These are phyloP conservation scores for Otolemur crassicaudatus DNA, from an alignment of 2,797 vertebrate species.

Conservation along the genomic window DNA sequence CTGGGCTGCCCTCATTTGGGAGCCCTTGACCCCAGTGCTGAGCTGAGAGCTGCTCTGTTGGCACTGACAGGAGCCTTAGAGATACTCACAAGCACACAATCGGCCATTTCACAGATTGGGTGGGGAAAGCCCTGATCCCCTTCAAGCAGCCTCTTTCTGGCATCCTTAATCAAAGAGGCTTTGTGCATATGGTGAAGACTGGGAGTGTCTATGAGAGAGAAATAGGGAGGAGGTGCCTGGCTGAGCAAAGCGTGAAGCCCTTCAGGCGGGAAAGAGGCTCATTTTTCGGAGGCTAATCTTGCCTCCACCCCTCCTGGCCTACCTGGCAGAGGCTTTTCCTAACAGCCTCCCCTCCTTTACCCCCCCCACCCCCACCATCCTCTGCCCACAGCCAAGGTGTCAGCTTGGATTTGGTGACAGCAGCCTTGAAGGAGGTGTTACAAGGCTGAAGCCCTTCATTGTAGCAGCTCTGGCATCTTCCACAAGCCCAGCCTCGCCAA, in stretches of 20 bases:
- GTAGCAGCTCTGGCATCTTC: constrained; percentile 66
- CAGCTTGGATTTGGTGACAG: constrained; percentile 66
- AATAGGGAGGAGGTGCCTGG: background rate
- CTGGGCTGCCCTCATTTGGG: background rate
- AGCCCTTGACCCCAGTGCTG: background rate
- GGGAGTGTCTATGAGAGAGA: background rate
- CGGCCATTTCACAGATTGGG: background rate
- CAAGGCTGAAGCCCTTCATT: constrained; percentile 69
- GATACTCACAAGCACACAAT: background rate
- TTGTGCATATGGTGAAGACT: background rate
- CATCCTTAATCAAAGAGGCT: constrained; percentile 41
- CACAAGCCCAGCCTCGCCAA: background rate
- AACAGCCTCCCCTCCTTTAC: background rate
- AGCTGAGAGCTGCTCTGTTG: background rate
- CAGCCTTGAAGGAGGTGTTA: constrained; percentile 49
- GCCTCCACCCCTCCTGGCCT: background rate
- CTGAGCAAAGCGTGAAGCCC: constrained; percentile 45
- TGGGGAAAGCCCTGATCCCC: background rate
- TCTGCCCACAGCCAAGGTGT: constrained; percentile 59
- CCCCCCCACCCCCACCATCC: background rate
- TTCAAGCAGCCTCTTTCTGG: constrained; percentile 13
- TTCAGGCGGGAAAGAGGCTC: background rate
- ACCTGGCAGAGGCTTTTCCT: constrained; percentile 40
- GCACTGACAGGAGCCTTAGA: background rate
- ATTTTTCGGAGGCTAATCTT: background rate